Base-by-base conservation (phyloP, 2,797 vertebrate genomes). In the Lates japonicus region DNA sequence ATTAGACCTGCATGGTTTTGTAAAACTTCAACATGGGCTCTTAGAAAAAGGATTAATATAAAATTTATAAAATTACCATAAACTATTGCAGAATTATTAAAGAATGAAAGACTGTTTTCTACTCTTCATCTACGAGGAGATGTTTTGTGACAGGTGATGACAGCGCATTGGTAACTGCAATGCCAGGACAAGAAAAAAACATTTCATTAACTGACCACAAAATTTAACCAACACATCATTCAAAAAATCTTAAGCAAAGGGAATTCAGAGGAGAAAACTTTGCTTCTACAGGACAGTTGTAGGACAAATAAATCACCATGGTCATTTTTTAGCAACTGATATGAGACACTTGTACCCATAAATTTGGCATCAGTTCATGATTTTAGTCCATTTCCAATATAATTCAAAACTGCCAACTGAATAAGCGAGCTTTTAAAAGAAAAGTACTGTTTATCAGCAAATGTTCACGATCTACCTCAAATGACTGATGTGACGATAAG, bases 361-460 rank as follows among this genome's bases (percentile, higher is more conserved):
- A 19, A 16, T 25, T 55, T 51, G 25, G 31, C 70, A 64, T 59
- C 17, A 5, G 5, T 58, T 86, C 66, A 37, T 79, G 46, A 62
- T 52, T 48, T 71, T 59, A 61, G 2, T 61, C n/a, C 9, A n/a
- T 31, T 52, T 25, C 8, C 31, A 39, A 29, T 35, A n/a, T 37
- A 16, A 22, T 41, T 59, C 78, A 3, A 49, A 37, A 62, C 39
- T 41, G 57, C 4, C 20, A 25, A 17, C 41, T 61, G 39, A 61
- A 7, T 17, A 31, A n/a, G 42, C 0, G 2, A 49, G 14, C 42
- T 31, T 52, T 55, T 2, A 8, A 70, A 65, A 55, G 2, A 51
- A 54, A 72, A 49, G n/a, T 1, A 16, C 31, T 14, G 42, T 20
- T 59, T 74, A 42, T 67, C 29, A 65, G 51, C 57, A 31, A 20